Evolutionary conservation across 2,888 invertebrate species (phyloP), one percentile per base, ranked within the genome.

Genomic region (Aspidiotus rigidus): DNA sequence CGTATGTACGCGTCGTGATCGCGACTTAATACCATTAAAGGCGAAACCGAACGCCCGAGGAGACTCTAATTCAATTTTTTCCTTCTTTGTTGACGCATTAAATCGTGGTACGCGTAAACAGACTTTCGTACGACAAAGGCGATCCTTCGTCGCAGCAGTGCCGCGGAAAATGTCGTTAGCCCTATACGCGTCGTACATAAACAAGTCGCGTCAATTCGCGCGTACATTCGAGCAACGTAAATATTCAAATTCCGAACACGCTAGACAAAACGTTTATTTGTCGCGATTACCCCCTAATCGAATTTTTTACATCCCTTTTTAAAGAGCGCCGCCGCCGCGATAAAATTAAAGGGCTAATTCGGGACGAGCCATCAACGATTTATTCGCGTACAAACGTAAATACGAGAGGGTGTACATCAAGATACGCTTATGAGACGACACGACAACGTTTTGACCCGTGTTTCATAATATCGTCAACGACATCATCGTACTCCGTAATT

Each of bases 391-490:
- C 15, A 55, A n/a, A 15, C 64, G 28, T 55, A 28, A 28, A 28
- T 28, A 28, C 64, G 66, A 57, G 66, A 66, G 66, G 66, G 66
- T 66, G 66, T 66, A 66, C 56, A 66, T 56, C 28, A 28, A 28
- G 28, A 28, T 28, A 28, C 28, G 28, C 28, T 1, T 28, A 28
- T 28, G 28, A 28, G n/a, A 49, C n/a, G 49, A 49, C 49, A n/a
- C 10, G 11, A n/a, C 49, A 40, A 64, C 64, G 60, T 64, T 64
- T 64, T 64, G 64, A 64, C 64, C 64, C 64, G 64, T 54, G 64
- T 64, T 28, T 28, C 28, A 28, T 28, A 28, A 13, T 55, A 44
- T 64, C 49, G 66, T 66, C 59, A 39, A 17, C 59, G 59, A 59
- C 39, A 17, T 55, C n/a, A 15, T 60, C 10, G n/a, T n/a, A 11